Evolutionary conservation across 2,113 vertebrate species (phyloP).

Genomic region (Ramphastos sulfuratus): DNA sequence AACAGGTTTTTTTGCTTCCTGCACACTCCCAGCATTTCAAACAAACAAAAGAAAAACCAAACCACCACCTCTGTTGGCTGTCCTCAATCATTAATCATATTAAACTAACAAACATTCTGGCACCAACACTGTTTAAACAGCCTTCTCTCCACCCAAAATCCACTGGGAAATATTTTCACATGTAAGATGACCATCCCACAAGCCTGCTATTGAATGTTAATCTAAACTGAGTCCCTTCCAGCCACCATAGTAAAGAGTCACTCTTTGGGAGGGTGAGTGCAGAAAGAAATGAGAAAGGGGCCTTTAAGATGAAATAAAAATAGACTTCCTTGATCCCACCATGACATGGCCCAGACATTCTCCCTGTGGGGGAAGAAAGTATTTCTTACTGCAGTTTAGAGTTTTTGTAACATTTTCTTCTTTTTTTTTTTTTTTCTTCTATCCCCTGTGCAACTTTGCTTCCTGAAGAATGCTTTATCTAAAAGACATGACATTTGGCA

Average conservation of each 20-base stretch:
- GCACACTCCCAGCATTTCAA: accelerated
- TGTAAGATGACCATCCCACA: not conserved
- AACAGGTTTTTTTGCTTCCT: not conserved
- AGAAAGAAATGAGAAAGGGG: constrained; percentile 26
- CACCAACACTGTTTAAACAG: not conserved
- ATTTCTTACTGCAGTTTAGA: constrained; percentile 32
- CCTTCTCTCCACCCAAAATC: constrained; percentile 27
- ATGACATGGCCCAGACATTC: constrained; percentile 42
- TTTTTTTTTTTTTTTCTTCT: not conserved
- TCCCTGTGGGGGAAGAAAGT: constrained; percentile 28
- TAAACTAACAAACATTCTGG: constrained; percentile 38
- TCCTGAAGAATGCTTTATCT: constrained; percentile 65
- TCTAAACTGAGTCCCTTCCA: not conserved
- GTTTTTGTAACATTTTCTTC: constrained; percentile 39
- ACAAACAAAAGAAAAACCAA: not conserved
- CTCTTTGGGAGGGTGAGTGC: not conserved
- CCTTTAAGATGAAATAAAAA: constrained; percentile 49
- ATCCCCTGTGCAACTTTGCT: not conserved
- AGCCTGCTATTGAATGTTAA: not conserved
- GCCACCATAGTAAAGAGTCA: not conserved
- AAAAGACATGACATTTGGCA: constrained; percentile 70
- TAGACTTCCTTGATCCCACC: constrained; percentile 34
- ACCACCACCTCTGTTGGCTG: not conserved
- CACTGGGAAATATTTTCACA: not conserved
- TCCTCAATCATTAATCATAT: constrained; percentile 24